Percentiles rank a stretch among this genome's conserved stretches.
Evolutionary conservation across 1,140 invertebrate species (phyloP).

Genomic region (Cherax destructor): DNA sequence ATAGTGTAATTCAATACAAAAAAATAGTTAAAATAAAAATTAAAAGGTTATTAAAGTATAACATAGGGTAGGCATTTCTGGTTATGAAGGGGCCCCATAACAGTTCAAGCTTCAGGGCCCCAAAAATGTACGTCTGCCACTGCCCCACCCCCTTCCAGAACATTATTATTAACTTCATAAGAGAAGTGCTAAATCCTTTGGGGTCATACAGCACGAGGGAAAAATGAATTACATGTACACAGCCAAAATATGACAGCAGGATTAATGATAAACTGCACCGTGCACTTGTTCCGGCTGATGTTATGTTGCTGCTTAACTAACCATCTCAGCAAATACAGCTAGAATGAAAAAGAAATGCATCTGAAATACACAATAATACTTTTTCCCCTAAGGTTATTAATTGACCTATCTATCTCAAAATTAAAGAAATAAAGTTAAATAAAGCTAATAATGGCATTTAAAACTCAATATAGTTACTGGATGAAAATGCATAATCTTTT

Average conservation of each 20-base stretch:
- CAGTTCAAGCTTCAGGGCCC: no score
- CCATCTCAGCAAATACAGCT: not conserved
- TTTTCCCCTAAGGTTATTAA: not conserved
- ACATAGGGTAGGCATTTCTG: no score
- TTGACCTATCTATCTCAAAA: not conserved
- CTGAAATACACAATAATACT: not conserved
- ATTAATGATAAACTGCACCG: not conserved
- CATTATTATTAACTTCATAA: no score
- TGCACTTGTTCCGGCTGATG: not conserved
- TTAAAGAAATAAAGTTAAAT: not conserved
- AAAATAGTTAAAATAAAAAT: no score
- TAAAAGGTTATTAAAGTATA: no score
- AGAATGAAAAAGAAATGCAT: not conserved
- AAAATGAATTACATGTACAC: no score
- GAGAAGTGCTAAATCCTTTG: no score
- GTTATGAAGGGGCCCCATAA: no score
- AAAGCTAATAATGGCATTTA: not conserved
- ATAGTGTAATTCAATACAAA: no score
- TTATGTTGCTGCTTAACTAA: not conserved
- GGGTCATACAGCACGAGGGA: no score
- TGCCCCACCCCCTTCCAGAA: no score
- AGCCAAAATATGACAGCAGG: not conserved
- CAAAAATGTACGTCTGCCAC: no score
- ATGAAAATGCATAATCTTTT: not conserved
- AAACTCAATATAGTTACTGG: not conserved